Evolutionary conservation across 1,140 invertebrate genomes (phyloP), one percentile per base, ranked within the genome.

Genomic region (Drosophila hydei): DNA sequence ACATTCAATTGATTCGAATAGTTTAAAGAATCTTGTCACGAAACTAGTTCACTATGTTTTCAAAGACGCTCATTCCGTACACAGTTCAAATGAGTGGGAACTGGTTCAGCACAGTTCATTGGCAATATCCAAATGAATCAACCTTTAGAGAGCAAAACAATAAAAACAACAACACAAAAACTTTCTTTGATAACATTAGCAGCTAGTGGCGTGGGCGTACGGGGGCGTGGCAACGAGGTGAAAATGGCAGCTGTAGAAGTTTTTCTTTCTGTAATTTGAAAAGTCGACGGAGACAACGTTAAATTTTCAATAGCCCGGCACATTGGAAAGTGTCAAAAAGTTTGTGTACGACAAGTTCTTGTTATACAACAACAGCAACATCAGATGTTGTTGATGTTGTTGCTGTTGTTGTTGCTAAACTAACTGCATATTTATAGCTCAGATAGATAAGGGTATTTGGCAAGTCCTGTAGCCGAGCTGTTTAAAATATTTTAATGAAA

Each of bases 301-400:
- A 64, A 69, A 74, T 71, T 75, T 74, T 61, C 75, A 74, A 70
- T 70, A 71, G 72, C 30, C 56, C 21, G 36, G 38, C 59, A 58
- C 50, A 67, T 75, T 64, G 48, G 48, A 83, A 77, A 62, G 50
- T 71, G 75, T 81, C 72, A 65, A 65, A 74, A 75, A 75, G 48
- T 71, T 72, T 71, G 52, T 1, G 58, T 0, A 8, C 42, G 42
- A 43, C 14, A 72, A 75, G 27, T 68, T 72, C 61, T 59, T 47
- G n/a, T 16, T 72, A 48, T n/a, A 38, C 52, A 42, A 40, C 33
- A 12, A 33, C 9, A 33, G 38, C 50, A 54, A 21, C 18, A 42
- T 14, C 7, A 21, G 23, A 21, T 47, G 40, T 62, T 62, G 59
- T 70, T 47, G 40, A 55, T 62, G 59, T 70, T 63, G 58, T 48